phyloP scores from a whole-genome alignment of 2,888 invertebrate genomes.

The Lacanobia wlatinum region DNA sequence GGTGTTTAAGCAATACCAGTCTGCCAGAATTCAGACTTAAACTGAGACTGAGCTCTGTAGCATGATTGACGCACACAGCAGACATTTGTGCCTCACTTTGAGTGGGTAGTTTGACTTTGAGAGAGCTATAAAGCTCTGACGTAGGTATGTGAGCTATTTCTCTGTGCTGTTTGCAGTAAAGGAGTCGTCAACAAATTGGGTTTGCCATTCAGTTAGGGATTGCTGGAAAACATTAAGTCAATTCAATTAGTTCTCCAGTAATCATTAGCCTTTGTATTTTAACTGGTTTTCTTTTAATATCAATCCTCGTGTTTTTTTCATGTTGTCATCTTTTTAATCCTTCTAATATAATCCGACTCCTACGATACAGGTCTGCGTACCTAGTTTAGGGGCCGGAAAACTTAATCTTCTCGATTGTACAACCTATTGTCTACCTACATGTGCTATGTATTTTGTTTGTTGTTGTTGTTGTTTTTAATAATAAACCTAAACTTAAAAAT shows the following conservation, averaged over 20 bases:
- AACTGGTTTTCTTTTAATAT: too few relatives aligned
- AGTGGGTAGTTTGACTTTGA: slow-evolving; percentile 48
- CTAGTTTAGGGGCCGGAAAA: too few relatives aligned
- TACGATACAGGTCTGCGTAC: too few relatives aligned
- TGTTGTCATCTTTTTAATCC: too few relatives aligned
- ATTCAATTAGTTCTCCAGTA: not conserved
- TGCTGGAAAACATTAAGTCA: not conserved
- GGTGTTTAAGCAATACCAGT: not conserved
- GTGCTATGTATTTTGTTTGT: too few relatives aligned
- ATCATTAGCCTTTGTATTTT: not conserved
- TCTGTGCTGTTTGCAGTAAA: not conserved
- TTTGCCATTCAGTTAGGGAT: not conserved
- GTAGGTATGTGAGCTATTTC: slow-evolving; percentile 20
- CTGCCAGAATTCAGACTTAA: not conserved
- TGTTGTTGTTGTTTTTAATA: too few relatives aligned
- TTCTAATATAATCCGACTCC: too few relatives aligned
- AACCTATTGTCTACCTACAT: too few relatives aligned
- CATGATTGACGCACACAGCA: slow-evolving; percentile 37
- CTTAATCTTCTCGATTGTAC: too few relatives aligned
- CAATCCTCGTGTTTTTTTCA: not conserved
- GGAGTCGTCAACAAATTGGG: not conserved
- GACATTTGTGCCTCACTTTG: slow-evolving; percentile 29
- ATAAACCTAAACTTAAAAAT: too few relatives aligned
- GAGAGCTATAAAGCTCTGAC: slow-evolving; percentile 25
- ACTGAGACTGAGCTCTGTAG: not conserved